These are phyloP conservation scores for Nasonia longicornis DNA, from an alignment of 1,140 invertebrate genomes.

Conservation along the genomic window DNA sequence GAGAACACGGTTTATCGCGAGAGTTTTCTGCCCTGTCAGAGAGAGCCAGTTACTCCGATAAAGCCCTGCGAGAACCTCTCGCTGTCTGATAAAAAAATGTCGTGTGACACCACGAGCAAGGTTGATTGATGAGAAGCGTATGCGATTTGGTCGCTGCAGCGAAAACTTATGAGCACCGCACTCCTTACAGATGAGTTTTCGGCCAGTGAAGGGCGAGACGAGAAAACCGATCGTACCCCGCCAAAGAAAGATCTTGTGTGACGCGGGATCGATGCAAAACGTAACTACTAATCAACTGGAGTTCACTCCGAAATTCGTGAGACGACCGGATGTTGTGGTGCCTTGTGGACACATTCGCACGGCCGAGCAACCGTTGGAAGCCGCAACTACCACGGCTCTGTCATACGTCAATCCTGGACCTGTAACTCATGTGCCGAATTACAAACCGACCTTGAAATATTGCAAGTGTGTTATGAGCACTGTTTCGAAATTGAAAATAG, in stretches of 20 bases:
- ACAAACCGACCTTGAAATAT: conserved; percentile 57
- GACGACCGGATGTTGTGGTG: conserved; percentile 58
- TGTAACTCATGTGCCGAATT: conserved; percentile 51
- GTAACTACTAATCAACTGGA: conserved; percentile 78
- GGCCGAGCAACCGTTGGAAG: conserved; percentile 60
- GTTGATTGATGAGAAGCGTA: conserved; percentile 46
- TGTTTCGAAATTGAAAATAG: neutral
- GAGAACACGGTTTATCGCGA: conserved; percentile 61
- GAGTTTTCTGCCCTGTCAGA: conserved; percentile 54
- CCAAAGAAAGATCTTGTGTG: conserved; percentile 51
- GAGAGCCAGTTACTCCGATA: conserved; percentile 51
- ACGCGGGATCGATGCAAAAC: conserved; percentile 76
- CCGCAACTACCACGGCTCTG: conserved; percentile 57
- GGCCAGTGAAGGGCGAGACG: conserved; percentile 54
- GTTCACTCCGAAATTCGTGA: conserved; percentile 73
- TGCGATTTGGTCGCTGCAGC: neutral
- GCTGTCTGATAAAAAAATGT: conserved; percentile 58
- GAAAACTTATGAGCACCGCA: neutral
- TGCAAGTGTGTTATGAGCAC: conserved; percentile 51
- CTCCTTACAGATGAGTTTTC: conserved; percentile 58
- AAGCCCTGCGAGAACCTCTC: conserved; percentile 56
- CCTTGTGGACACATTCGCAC: conserved; percentile 65
- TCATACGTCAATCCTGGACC: conserved; percentile 57
- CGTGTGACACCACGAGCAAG: conserved; percentile 61
- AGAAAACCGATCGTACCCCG: conserved; percentile 57